Evolutionary conservation across 1,140 invertebrate species (phyloP), one percentile per base, ranked within the genome.

Genomic region (Planococcus citri): DNA sequence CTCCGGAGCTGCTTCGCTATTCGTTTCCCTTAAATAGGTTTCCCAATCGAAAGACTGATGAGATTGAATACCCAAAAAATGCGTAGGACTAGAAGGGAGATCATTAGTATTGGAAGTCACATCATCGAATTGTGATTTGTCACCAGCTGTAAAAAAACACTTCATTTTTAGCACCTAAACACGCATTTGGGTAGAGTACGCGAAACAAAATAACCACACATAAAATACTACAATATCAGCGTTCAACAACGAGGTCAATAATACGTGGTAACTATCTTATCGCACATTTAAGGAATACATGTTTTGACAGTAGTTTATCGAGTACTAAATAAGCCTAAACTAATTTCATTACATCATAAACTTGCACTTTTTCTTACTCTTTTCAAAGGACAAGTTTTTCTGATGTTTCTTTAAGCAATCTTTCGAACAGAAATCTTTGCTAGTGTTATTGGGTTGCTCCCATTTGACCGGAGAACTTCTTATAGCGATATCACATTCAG

Each of bases 1-100:
- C n/a, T 84, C 77, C 17, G 94, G 91, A 27, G 94, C 94, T 22
- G 92, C 83, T 29, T 80, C 78, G 75, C 89, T 90, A 70, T 84
- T 87, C 21, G 87, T 89, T 85, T 94, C 82, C 77, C 80, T 80
- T 27, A 97, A 82, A 81, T 98, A 97, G 69, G 89, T 86, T 75
- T 88, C 88, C 95, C 95, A 97, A 77, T 93, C 88, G 76, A 97
- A 97, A 12, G 85, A 83, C 76, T 87, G 58, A 71, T 70, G n/a
- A 58, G n/a, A n/a, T n/a, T n/a, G n/a, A n/a, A 27, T 33, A 68
- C 38, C 37, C 64, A 41, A 68, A 60, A 68, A 70, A 70, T 69
- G 71, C 22, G 57, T 68, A 60, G 21, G 71, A 68, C 29, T 69
- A 41, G 67, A 68, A 60, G 37, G 70, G 57, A 64, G 70, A 69